Evolutionary conservation across 2,797 vertebrate genomes (phyloP).

Genomic region (Astyanax mexicanus): DNA sequence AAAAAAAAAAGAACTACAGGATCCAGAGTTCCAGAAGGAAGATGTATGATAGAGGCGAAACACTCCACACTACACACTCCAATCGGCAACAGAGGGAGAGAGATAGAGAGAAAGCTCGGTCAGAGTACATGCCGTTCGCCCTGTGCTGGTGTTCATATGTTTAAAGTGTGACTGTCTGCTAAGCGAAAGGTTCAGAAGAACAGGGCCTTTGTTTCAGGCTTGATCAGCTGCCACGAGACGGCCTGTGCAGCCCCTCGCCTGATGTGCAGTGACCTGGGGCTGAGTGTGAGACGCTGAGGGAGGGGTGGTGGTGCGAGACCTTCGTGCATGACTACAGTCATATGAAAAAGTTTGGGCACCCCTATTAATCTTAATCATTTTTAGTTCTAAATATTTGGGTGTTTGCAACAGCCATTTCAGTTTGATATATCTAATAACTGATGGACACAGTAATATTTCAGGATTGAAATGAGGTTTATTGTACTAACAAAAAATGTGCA

Average conservation of each 20-base stretch:
- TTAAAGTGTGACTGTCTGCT: conserved; percentile 1
- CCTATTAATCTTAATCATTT: no score
- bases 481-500: no score
- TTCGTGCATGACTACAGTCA: no score
- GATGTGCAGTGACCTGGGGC: not conserved
- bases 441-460: no score
- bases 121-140: not conserved
- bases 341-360: no score
- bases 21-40: not conserved
- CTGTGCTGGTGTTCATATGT: not conserved
- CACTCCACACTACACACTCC: no score
- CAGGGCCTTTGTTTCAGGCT: not conserved
- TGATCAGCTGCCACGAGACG: not conserved
- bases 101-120: not conserved
- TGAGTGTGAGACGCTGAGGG: not conserved
- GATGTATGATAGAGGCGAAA: no score
- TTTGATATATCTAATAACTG: no score
- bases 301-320: not conserved
- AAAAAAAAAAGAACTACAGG: not conserved
- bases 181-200: not conserved
- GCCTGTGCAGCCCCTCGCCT: not conserved
- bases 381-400: no score
- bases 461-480: no score
- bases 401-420: no score
- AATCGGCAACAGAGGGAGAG: no score